A percentile compares a stretch with the other conserved stretches of the same genome.
These are phyloP conservation scores for Hydractinia symbiolongicarpus DNA, from an alignment of 30 jellyfish, hydroid and myxozoan genomes.

Conservation along the genomic window DNA sequence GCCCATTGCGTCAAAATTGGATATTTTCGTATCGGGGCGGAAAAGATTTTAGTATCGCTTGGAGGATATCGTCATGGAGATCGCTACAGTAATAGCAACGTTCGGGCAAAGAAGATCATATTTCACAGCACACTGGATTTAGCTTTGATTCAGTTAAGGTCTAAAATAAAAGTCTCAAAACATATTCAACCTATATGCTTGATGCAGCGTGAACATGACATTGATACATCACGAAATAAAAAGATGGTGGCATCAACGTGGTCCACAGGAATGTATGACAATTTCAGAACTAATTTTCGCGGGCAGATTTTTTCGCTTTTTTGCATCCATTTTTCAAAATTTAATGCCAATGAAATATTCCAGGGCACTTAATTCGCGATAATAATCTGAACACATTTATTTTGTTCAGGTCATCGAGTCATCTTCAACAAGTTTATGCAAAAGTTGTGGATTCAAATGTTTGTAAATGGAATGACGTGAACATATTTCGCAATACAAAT, in stretches of 20 bases:
- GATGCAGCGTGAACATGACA: conserved; percentile 16
- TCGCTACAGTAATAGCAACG: background rate
- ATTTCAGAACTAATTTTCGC: background rate
- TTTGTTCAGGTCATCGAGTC: background rate
- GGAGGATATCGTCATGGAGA: conserved; percentile 27
- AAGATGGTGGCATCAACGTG: conserved; percentile 25
- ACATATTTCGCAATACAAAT: background rate
- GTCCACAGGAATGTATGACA: conserved; percentile 18
- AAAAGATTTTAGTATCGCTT: conserved; percentile 13
- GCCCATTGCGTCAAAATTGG: conserved; percentile 71
- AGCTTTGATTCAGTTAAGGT: conserved; percentile 24
- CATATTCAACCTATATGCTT: conserved; percentile 28
- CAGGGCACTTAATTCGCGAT: too few species aligned
- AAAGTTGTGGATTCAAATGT: background rate
- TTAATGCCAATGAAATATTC: background rate
- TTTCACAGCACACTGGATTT: conserved; percentile 30
- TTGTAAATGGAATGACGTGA: background rate
- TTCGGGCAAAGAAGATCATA: conserved; percentile 20
- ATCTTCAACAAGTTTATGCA: background rate
- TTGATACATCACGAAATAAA: conserved; percentile 7
- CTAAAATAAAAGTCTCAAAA: conserved; percentile 7
- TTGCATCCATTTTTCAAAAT: too few species aligned
- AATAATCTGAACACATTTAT: too few species aligned
- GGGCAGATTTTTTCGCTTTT: too few species aligned
- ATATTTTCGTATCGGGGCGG: conserved; percentile 7